A percentile compares a stretch with the other conserved stretches of the same genome.
Evolutionary conservation across 2,797 vertebrate genomes (phyloP).

Genomic region (Paedocypris micromegethes): DNA sequence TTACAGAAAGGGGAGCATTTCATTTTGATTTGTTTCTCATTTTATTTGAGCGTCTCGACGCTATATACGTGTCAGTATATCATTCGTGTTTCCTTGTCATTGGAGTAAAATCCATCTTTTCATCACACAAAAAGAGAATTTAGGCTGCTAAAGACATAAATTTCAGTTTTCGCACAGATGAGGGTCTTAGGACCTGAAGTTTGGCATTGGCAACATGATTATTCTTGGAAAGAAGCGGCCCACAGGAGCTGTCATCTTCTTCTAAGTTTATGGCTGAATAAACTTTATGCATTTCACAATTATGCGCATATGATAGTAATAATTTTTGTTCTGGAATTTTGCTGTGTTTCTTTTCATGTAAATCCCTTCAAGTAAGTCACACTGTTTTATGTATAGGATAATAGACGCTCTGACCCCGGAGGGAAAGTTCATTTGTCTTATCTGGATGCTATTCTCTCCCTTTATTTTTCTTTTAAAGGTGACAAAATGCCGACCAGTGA

Average conservation of each 20-base stretch:
- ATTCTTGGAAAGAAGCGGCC: conserved; percentile 27
- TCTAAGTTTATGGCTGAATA: conserved; percentile 25
- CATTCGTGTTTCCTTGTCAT: conserved; percentile 2
- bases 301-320: conserved; percentile 25
- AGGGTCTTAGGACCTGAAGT: conserved; percentile 24
- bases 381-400: not conserved
- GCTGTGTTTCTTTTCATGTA: conserved; percentile 13
- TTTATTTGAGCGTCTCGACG: conserved; percentile 1
- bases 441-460: not conserved
- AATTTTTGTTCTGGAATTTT: conserved; percentile 17
- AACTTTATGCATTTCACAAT: conserved; percentile 35
- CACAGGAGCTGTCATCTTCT: conserved; percentile 28
- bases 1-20: too few species aligned
- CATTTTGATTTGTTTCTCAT: conserved; percentile 12
- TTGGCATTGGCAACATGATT: conserved; percentile 11
- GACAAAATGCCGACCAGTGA: conserved; percentile 68
- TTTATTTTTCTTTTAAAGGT: conserved; percentile 54
- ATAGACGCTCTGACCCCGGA: not conserved
- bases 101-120: conserved; percentile 19
- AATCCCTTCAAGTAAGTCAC: conserved; percentile 13
- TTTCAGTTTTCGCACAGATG: conserved; percentile 21
- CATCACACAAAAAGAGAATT: conserved; percentile 13
- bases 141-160: conserved; percentile 5
- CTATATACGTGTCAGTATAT: conserved; percentile 17
- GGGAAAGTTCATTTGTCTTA: not conserved